These are phyloP conservation scores for Condylostylus longicornis DNA, from an alignment of 1,140 invertebrate genomes.

Conservation along the genomic window DNA sequence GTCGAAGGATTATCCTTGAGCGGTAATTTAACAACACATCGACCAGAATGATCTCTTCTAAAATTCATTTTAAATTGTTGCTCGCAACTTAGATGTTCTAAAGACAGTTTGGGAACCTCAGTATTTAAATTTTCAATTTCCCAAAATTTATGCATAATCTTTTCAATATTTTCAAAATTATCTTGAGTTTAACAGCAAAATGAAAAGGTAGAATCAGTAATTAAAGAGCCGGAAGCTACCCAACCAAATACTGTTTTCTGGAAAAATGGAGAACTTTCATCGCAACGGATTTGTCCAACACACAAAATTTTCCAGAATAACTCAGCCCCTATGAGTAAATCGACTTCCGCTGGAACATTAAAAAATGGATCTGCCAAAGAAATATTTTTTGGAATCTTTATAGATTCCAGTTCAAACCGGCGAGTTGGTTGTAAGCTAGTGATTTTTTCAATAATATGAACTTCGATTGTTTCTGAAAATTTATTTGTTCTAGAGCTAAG, in stretches of 20 bases:
- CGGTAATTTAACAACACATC: neutral
- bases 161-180: conserved; percentile 1
- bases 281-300: conserved; percentile 8
- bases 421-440: neutral
- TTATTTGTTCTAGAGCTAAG: neutral
- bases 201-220: neutral
- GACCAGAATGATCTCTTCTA: neutral
- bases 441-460: neutral
- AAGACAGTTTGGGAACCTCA: neutral
- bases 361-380: conserved; percentile 16
- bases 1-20: neutral
- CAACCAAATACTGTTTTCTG: conserved; percentile 9
- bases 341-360: conserved; percentile 9
- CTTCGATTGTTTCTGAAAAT: neutral
- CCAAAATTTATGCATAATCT: conserved; percentile 10
- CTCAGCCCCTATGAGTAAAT: conserved; percentile 14
- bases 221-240: conserved; percentile 2
- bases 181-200: too few relatives aligned
- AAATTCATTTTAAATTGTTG: neutral
- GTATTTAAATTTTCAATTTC: conserved; percentile 10
- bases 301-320: conserved; percentile 10
- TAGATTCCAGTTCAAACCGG: neutral
- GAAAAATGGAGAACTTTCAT: neutral
- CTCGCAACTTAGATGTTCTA: conserved; percentile 8
- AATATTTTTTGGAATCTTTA: neutral